phyloP scores from a whole-genome alignment of 2,888 invertebrate species.

The Drosophila nigricruria region DNA sequence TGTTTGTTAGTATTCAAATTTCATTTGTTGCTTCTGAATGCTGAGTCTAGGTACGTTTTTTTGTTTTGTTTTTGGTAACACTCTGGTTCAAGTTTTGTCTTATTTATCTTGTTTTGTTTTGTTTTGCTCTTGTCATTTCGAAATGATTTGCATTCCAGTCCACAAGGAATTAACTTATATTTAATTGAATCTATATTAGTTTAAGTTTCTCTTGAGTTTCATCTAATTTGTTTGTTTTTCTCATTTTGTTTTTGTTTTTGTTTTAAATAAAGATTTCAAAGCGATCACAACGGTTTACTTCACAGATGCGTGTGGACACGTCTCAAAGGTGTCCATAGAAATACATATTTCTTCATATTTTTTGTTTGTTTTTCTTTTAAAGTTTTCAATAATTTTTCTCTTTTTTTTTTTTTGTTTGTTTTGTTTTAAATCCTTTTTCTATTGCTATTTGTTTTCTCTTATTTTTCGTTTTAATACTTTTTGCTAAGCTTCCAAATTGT shows the following conservation, averaged over 20 bases:
- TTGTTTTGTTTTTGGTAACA: constrained; percentile 32
- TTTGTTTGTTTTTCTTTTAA: constrained; percentile 2
- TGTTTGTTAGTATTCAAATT: constrained; percentile 44
- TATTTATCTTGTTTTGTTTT: constrained; percentile 12
- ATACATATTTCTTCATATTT: constrained; percentile 49
- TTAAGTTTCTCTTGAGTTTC: constrained; percentile 41
- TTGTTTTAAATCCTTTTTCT: constrained; percentile 4
- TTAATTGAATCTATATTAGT: constrained; percentile 42
- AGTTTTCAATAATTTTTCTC: constrained; percentile 7
- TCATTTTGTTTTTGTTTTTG: constrained; percentile 4
- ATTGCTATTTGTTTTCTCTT: constrained; percentile 23
- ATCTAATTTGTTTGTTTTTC: constrained; percentile 33
- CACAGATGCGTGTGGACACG: constrained; percentile 79
- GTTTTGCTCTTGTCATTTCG: constrained; percentile 10
- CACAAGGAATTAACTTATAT: constrained; percentile 44
- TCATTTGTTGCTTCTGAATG: constrained; percentile 43
- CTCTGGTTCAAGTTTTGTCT: constrained; percentile 15
- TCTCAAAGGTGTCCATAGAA: constrained; percentile 67
- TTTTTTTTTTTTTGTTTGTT: constrained; percentile 5
- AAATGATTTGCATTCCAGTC: constrained; percentile 44
- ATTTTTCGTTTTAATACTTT: constrained; percentile 5
- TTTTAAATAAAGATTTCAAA: constrained; percentile 68
- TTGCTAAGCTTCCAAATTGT: constrained; percentile 20
- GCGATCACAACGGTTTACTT: constrained; percentile 82
- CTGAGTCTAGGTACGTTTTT: constrained; percentile 63